These are phyloP conservation scores for Elgonia sp. DNA, from an alignment of 2,888 invertebrate species.

Conservation along the genomic window DNA sequence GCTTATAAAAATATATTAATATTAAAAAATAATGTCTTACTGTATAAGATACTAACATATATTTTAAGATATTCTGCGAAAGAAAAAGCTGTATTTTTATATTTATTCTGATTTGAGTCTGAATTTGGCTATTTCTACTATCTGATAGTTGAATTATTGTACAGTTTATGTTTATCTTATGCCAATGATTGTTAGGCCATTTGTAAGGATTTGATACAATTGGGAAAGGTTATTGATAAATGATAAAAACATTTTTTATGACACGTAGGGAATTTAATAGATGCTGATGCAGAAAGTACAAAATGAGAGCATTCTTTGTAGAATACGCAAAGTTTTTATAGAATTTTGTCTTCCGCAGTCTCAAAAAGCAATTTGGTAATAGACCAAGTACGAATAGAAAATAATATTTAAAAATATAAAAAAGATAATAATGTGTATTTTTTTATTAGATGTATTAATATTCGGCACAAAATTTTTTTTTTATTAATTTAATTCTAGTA, in stretches of 20 bases:
- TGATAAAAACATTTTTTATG: constrained; percentile 2
- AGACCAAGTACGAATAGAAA: background rate
- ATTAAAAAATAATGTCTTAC: background rate
- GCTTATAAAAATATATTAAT: background rate
- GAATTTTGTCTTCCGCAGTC: constrained; percentile 31
- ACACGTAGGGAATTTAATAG: background rate
- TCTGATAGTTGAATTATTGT: constrained; percentile 30
- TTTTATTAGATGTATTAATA: constrained; percentile 6
- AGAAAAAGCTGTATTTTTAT: background rate
- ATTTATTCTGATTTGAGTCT: constrained; percentile 1
- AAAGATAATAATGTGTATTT: constrained; percentile 1
- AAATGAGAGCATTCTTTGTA: constrained; percentile 20
- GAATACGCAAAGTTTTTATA: background rate
- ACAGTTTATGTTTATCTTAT: constrained; percentile 33
- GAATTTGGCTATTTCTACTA: constrained; percentile 24
- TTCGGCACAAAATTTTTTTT: background rate
- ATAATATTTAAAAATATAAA: background rate
- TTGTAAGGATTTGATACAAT: constrained; percentile 25
- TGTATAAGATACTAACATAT: background rate
- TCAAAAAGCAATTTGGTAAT: background rate
- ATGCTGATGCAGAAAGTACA: constrained; percentile 9
- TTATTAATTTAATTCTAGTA: constrained; percentile 5
- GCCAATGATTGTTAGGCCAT: constrained; percentile 15
- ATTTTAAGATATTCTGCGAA: background rate
- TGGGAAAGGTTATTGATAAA: constrained; percentile 44